phyloP scores from a whole-genome alignment of 2,797 vertebrate genomes.

The Enteromius paludinosus region DNA sequence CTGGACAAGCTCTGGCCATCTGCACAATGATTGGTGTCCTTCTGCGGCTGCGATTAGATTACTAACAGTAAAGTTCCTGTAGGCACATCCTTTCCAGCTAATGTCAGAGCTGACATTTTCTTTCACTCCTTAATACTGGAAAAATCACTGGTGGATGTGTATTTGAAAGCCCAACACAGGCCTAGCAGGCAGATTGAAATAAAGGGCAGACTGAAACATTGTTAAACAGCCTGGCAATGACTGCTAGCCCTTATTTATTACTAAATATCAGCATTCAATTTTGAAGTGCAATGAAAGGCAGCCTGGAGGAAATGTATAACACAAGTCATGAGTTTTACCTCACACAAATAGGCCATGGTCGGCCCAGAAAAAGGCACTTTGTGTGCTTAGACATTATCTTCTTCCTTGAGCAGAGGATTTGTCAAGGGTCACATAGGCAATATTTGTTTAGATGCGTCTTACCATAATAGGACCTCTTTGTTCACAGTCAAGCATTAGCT shows the following conservation, averaged over 20 bases:
- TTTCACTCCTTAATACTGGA: conserved; percentile 9
- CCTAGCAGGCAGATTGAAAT: conserved; percentile 17
- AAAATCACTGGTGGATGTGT: background rate
- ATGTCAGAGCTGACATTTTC: conserved; percentile 14
- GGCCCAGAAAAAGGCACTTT: conserved; percentile 51
- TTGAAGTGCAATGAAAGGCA: conserved; percentile 69
- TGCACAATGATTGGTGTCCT: background rate
- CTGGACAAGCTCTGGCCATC: background rate
- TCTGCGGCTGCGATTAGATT: conserved; percentile 18
- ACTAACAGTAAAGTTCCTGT: conserved; percentile 2
- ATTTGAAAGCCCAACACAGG: background rate
- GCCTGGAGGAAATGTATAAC: conserved; percentile 55
- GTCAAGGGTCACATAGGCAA: conserved; percentile 29
- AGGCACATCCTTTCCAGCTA: background rate
- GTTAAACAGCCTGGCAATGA: conserved; percentile 49
- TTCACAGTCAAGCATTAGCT: conserved; percentile 22
- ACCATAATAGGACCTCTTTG: conserved; percentile 30
- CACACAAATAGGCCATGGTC: conserved; percentile 38
- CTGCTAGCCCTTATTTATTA: conserved; percentile 60
- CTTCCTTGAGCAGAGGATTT: conserved; percentile 22
- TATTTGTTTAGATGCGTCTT: conserved; percentile 44
- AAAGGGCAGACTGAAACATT: conserved; percentile 30
- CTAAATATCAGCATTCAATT: conserved; percentile 75
- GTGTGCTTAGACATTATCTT: conserved; percentile 36
- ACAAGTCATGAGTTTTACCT: conserved; percentile 62